These are phyloP conservation scores for Gymnopithys bicolor DNA, from an alignment of 2,797 vertebrate species.

Conservation along the genomic window DNA sequence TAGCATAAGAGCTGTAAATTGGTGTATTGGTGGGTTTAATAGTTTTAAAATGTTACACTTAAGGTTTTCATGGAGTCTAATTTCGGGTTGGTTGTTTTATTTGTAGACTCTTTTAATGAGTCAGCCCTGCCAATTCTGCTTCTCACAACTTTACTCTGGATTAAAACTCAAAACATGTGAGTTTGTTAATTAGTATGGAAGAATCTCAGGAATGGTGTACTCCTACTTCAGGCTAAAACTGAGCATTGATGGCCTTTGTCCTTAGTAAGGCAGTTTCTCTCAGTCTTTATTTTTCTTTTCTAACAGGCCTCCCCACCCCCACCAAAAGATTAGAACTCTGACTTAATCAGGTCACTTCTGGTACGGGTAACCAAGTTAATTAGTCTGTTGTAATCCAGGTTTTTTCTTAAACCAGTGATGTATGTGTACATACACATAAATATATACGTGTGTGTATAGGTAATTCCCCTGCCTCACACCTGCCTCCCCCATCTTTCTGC, in stretches of 20 bases:
- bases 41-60: neutral
- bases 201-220: slow-evolving; percentile 56
- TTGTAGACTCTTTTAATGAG: slow-evolving; percentile 22
- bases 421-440: neutral
- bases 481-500: neutral
- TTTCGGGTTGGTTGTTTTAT: neutral
- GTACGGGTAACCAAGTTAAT: neutral
- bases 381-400: neutral
- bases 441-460: neutral
- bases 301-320: neutral
- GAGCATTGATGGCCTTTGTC: neutral
- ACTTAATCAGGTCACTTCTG: slow-evolving; percentile 30
- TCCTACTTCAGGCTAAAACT: slow-evolving; percentile 37
- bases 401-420: neutral
- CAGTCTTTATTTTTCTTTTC: neutral
- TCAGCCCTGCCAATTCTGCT: slow-evolving; percentile 10
- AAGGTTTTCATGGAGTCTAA: neutral
- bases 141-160: neutral
- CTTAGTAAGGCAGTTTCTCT: neutral
- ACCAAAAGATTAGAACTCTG: neutral
- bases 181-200: slow-evolving; percentile 56
- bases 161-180: slow-evolving; percentile 48
- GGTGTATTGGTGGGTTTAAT: neutral
- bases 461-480: neutral
- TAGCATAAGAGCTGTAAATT: neutral